Percentiles rank a stretch among this genome's conserved stretches.
phyloP scores from a whole-genome alignment of 2,797 vertebrate genomes.

The Smutsia temminckii region DNA sequence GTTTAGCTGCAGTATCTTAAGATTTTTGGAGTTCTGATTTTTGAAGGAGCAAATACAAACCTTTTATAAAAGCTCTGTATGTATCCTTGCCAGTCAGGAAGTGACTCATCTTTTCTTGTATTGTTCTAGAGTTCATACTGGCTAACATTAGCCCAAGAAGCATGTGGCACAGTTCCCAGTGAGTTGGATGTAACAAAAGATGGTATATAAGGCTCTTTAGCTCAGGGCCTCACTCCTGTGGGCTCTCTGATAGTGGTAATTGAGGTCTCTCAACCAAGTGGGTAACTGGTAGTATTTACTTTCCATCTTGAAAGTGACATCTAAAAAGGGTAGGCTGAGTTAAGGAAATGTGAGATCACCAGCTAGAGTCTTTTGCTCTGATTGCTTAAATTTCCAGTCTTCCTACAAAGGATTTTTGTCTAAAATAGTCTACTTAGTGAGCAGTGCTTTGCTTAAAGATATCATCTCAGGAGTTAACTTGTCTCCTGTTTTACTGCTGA shows the following conservation, averaged over 20 bases:
- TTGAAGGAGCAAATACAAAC: slow-evolving; percentile 48
- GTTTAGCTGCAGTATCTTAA: slow-evolving; percentile 33
- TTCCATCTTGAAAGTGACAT: slow-evolving; percentile 30
- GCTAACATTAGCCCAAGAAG: slow-evolving; percentile 20
- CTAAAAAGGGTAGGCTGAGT: neutral
- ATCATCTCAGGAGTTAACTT: neutral
- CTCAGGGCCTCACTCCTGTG: neutral
- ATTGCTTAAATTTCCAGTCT: neutral
- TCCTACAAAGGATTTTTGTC: slow-evolving; percentile 42
- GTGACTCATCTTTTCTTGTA: slow-evolving; percentile 56
- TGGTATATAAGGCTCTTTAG: neutral
- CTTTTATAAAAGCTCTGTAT: slow-evolving; percentile 41
- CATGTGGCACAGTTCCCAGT: neutral
- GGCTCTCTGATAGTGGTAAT: neutral
- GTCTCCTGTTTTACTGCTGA: slow-evolving; percentile 8
- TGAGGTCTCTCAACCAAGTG: neutral
- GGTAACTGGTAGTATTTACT: neutral
- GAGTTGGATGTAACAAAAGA: slow-evolving; percentile 12
- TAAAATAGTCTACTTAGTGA: slow-evolving; percentile 22
- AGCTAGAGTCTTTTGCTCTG: slow-evolving; percentile 20
- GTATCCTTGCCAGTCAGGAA: slow-evolving; percentile 20
- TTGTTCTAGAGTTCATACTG: slow-evolving; percentile 48
- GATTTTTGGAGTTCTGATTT: slow-evolving; percentile 47
- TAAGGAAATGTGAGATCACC: neutral
- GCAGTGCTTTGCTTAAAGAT: slow-evolving; percentile 16